Conservation (phyloP, 2,797 vertebrate species). For the Apogon talboti region DNA sequence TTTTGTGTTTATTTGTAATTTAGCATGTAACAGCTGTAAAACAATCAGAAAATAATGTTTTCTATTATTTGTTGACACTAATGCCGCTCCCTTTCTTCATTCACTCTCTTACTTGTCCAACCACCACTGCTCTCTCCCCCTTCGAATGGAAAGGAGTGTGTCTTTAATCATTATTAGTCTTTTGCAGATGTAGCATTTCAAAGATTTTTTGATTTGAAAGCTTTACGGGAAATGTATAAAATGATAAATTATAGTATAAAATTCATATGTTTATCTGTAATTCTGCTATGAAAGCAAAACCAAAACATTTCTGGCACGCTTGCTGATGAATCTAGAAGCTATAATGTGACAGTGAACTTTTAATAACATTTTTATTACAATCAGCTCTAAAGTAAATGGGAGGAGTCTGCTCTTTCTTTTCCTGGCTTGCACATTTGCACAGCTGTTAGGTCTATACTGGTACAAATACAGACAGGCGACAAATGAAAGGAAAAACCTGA, state of each 20-base stretch:
- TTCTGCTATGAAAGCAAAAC: conserved; percentile 27
- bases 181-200: not conserved
- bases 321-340: conserved; percentile 25
- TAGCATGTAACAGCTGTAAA: too few species aligned
- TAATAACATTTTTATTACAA: conserved; percentile 41
- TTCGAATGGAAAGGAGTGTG: too few species aligned
- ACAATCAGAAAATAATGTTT: too few species aligned
- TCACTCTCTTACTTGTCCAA: too few species aligned
- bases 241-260: too few species aligned
- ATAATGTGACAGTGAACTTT: conserved; percentile 51
- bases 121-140: too few species aligned
- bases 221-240: not conserved
- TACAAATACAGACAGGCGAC: not conserved
- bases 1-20: too few species aligned
- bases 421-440: conserved; percentile 25
- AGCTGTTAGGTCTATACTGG: conserved; percentile 41
- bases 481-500: too few species aligned
- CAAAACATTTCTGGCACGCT: conserved; percentile 13
- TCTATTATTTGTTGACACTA: too few species aligned
- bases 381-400: conserved; percentile 15
- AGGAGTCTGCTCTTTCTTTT: conserved; percentile 21
- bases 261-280: conserved; percentile 1
- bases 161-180: not conserved
- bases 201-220: not conserved
- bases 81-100: too few species aligned